Base-by-base conservation (phyloP, 2,888 invertebrate genomes). In the Eurytoma californica region DNA sequence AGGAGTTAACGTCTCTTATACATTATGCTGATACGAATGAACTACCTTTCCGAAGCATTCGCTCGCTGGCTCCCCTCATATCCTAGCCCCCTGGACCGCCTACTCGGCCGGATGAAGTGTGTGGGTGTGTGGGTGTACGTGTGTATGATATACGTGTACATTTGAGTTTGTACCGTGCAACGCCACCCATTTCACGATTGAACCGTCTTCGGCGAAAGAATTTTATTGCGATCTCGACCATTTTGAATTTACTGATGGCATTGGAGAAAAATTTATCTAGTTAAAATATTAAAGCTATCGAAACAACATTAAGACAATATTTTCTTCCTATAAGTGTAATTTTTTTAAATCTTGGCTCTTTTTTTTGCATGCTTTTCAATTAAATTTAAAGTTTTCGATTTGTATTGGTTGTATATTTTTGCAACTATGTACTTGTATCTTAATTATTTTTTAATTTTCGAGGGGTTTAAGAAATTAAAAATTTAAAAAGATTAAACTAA, bases 11-110 rank as follows among this genome's bases (percentile, higher is more conserved):
- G 85, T 86, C 85, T 84, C 86, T 72, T 81, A 69, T 86, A 87
- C 86, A 87, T 87, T 87, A 86, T 86, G 86, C 87, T 86, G 87
- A 86, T 87, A 86, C 87, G 85, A 84, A 85, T 84, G 84, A 84
- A 84, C 84, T 84, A 84, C 79, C 84, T 84, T 76, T 82, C 80
- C 81, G 69, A 58, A 57, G 73, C 69, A 69, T 66, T 63, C 72
- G 53, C 67, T 72, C 39, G 78, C 67, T 72, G 20, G 78, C 66
- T 53, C 77, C 80, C 82, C 78, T 79, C 74, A 72, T 74, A 82
- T 80, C 80, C 73, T 76, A 78, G 24, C 66, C 80, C 81, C 60
- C 72, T 75, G 79, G 63, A 72, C 81, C 77, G 80, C 82, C 80
- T 83, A 81, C 84, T 70, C 47, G 28, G 47, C 73, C 68, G 78